These are phyloP conservation scores for Merluccius polli DNA, from an alignment of 2,797 vertebrate species.

Conservation along the genomic window DNA sequence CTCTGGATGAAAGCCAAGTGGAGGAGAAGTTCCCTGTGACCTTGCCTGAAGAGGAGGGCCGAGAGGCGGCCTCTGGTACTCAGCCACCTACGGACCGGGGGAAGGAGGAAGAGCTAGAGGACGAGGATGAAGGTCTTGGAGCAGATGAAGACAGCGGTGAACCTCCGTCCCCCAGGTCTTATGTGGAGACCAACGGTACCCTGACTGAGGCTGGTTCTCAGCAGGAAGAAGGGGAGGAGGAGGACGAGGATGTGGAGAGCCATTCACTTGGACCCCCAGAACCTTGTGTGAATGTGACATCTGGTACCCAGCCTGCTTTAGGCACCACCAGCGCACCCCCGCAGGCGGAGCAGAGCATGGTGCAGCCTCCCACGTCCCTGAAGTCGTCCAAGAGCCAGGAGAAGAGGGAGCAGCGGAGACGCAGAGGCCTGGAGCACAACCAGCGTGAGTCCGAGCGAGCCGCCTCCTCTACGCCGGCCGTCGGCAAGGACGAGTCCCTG, in stretches of 20 bases:
- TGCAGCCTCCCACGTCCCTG: not conserved
- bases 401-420: constrained; percentile 87
- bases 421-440: constrained; percentile 90
- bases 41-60: constrained; percentile 8
- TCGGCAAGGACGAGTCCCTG: constrained; percentile 47
- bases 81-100: constrained; percentile 34
- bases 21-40: constrained; percentile 17
- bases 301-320: too few relatives aligned
- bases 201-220: constrained; percentile 63
- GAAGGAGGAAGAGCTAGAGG: constrained; percentile 42
- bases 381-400: constrained; percentile 74
- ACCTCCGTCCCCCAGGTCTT: constrained; percentile 8
- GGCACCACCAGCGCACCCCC: not conserved
- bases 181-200: constrained; percentile 43
- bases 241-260: constrained; percentile 38
- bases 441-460: constrained; percentile 84
- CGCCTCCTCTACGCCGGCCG: constrained; percentile 46
- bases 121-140: constrained; percentile 27
- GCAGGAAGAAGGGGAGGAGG: constrained; percentile 38
- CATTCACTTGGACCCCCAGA: constrained; percentile 19
- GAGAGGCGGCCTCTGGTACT: constrained; percentile 18
- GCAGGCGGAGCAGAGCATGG: not conserved
- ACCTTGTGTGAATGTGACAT: not conserved
- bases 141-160: constrained; percentile 18
- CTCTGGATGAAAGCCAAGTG: constrained; percentile 38